phyloP scores from a whole-genome alignment of 2,797 vertebrate genomes.

The Gymnoscopelus braueri region DNA sequence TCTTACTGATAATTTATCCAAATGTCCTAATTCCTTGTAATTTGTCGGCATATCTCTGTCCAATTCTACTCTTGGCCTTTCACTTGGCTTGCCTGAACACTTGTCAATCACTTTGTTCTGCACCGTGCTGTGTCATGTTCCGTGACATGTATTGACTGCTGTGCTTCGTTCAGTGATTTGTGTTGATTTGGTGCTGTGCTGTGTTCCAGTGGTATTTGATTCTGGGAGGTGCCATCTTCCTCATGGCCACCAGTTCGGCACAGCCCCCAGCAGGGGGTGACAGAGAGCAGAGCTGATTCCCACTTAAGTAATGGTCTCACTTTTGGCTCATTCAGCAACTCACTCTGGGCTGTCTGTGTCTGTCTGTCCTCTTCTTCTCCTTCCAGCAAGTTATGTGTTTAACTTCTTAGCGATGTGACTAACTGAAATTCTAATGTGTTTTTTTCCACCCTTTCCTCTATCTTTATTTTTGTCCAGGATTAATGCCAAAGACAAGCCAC shows the following conservation, averaged over 20 bases:
- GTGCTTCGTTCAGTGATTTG: conserved; percentile 52
- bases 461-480: conserved; percentile 23
- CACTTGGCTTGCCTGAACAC: conserved; percentile 5
- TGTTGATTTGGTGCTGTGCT: conserved; percentile 79
- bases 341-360: conserved; percentile 45
- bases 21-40: neutral
- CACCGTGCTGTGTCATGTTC: conserved; percentile 43
- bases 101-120: conserved; percentile 18
- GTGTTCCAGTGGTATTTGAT: conserved; percentile 95
- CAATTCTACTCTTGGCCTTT: neutral
- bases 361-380: conserved; percentile 41
- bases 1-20: neutral
- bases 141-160: conserved; percentile 39
- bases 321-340: conserved; percentile 65
- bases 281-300: conserved; percentile 89
- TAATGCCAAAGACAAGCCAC: conserved; percentile 48
- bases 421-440: conserved; percentile 24
- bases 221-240: conserved; percentile 93
- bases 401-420: conserved; percentile 37
- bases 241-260: conserved; percentile 89
- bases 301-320: conserved; percentile 82
- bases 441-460: conserved; percentile 20
- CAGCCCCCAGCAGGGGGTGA: conserved; percentile 86
- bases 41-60: neutral
- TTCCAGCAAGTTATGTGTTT: conserved; percentile 30